Evolutionary conservation across 2,113 vertebrate species (phyloP).

Genomic region (Trichechus manatus): DNA sequence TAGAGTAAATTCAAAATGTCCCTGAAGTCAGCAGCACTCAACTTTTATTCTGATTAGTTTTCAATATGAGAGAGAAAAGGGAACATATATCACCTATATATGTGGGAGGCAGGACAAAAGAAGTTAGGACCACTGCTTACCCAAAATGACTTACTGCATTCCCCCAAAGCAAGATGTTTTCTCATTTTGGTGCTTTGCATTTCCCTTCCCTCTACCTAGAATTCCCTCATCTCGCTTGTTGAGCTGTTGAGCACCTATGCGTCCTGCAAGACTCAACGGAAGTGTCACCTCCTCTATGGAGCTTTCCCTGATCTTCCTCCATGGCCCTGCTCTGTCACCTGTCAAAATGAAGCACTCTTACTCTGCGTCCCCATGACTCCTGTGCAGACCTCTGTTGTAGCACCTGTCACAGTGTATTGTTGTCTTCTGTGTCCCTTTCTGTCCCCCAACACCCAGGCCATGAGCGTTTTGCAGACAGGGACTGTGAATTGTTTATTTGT

Average conservation of each 20-base stretch:
- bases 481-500: background rate
- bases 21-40: background rate
- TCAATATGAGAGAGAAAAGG: background rate
- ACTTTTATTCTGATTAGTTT: background rate
- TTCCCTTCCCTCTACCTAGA: background rate
- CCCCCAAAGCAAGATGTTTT: background rate
- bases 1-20: slow-evolving; percentile 13
- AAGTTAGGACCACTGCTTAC: background rate
- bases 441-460: background rate
- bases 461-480: background rate
- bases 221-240: background rate
- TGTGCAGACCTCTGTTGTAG: background rate
- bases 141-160: background rate
- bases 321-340: background rate
- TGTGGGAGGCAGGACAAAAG: background rate
- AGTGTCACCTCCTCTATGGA: background rate
- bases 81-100: background rate
- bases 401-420: background rate
- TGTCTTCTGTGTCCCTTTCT: background rate
- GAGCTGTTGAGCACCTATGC: background rate
- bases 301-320: background rate
- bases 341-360: background rate
- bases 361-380: background rate
- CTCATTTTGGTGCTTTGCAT: background rate
- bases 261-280: background rate